Conservation (phyloP, 2,113 vertebrate genomes). For the Pitta sordida region DNA sequence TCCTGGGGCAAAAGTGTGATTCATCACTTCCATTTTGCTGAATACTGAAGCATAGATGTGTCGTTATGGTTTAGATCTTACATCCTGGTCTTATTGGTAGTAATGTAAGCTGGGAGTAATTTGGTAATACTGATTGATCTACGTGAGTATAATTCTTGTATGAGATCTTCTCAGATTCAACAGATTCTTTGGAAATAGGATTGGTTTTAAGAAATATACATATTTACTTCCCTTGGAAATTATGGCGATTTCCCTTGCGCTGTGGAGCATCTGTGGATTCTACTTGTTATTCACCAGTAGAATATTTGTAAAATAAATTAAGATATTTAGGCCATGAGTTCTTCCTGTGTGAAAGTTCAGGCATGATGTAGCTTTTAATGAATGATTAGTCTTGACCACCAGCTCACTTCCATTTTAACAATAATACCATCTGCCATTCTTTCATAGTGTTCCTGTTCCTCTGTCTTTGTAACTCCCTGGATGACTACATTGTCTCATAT, state of each 20-base stretch:
- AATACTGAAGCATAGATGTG: neutral
- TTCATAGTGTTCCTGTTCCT: neutral
- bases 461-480: slow-evolving; percentile 2
- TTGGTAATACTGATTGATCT: neutral
- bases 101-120: neutral
- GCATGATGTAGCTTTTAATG: neutral
- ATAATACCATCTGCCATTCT: slow-evolving; percentile 33
- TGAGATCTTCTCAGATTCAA: neutral
- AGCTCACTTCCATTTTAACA: slow-evolving; percentile 7
- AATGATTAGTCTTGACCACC: neutral
- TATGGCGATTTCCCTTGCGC: neutral
- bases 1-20: slow-evolving; percentile 21
- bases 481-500: slow-evolving; percentile 58
- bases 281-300: neutral
- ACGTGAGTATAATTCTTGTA: neutral
- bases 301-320: neutral
- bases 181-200: neutral
- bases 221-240: neutral
- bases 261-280: neutral
- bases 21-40: slow-evolving; percentile 28
- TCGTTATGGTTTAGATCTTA: neutral
- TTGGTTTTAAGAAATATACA: neutral
- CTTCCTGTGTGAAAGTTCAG: neutral
- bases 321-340: neutral
- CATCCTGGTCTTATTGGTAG: neutral